Conservation (phyloP, 2,113 vertebrate species). For the Pleuronectes platessa region DNA sequence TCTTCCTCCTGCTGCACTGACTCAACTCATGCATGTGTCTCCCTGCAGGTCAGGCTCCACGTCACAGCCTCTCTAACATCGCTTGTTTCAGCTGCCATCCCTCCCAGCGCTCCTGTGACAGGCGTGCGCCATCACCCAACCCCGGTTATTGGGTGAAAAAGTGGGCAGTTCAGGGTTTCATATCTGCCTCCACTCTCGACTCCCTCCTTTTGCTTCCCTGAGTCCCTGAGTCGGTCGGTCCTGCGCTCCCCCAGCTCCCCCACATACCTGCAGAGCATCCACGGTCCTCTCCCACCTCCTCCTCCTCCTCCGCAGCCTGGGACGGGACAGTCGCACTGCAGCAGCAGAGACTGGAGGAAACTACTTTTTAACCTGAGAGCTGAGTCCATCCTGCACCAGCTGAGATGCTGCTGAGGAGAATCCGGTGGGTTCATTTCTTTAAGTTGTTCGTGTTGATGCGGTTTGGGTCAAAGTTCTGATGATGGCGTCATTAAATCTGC, state of each 20-base stretch:
- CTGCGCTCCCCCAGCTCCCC: neutral
- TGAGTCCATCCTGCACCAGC: slow-evolving; percentile 32
- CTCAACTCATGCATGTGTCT: slow-evolving; percentile 44
- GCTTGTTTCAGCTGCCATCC: slow-evolving; percentile 42
- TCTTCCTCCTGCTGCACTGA: slow-evolving; percentile 45
- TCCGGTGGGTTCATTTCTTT: slow-evolving; percentile 55
- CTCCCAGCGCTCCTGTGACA: slow-evolving; percentile 39
- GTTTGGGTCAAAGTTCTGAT: neutral
- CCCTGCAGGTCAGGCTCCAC: slow-evolving; percentile 40
- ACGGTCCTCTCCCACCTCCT: slow-evolving; percentile 3
- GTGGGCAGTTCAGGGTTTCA: slow-evolving; percentile 74
- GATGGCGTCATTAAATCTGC: slow-evolving; percentile 21
- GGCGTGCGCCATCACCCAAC: slow-evolving; percentile 62
- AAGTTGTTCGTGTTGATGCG: neutral
- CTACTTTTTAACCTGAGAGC: neutral
- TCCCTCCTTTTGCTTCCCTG: slow-evolving; percentile 53
- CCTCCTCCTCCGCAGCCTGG: neutral
- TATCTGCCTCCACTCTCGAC: slow-evolving; percentile 56
- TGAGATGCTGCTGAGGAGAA: slow-evolving; percentile 62
- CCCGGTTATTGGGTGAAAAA: slow-evolving; percentile 57
- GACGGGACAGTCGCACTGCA: slow-evolving; percentile 75
- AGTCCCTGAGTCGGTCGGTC: slow-evolving; percentile 47
- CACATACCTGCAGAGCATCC: slow-evolving; percentile 68
- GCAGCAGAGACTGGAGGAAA: slow-evolving; percentile 50
- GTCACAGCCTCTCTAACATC: slow-evolving; percentile 47